Conservation (phyloP, 2,113 vertebrate species). For the Hippoglossus stenolepis region DNA sequence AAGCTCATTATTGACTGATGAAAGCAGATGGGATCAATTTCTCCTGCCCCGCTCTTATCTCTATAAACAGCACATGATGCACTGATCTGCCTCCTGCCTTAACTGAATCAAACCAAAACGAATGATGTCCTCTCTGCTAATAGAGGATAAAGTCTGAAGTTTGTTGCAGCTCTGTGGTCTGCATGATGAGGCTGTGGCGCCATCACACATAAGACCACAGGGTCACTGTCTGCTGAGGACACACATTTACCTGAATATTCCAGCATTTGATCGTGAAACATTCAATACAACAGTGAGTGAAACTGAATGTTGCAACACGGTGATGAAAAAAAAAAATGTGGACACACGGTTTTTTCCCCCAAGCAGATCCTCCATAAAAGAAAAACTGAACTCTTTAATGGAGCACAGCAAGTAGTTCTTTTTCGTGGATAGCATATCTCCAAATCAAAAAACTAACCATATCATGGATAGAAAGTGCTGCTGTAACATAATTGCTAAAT, state of each 20-base stretch:
- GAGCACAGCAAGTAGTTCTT: constrained; percentile 39
- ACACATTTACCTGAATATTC: neutral
- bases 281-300: neutral
- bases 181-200: too few species aligned
- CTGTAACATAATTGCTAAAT: constrained; percentile 45
- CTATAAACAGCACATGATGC: constrained; percentile 40
- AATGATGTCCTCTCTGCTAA: neutral
- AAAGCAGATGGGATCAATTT: constrained; percentile 35
- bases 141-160: neutral
- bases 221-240: neutral
- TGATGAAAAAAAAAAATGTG: neutral
- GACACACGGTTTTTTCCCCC: neutral
- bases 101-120: constrained; percentile 4
- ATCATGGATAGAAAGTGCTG: constrained; percentile 64
- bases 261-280: neutral
- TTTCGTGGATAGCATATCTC: constrained; percentile 18
- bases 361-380: constrained; percentile 22
- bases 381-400: constrained; percentile 70
- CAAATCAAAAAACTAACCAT: constrained; percentile 47
- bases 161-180: too few species aligned
- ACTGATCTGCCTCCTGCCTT: neutral
- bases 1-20: constrained; percentile 23
- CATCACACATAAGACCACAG: too few species aligned
- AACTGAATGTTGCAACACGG: neutral
- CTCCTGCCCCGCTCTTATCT: constrained; percentile 7